Percentiles rank a stretch among this genome's conserved stretches.
Evolutionary conservation across 2,797 vertebrate genomes (phyloP).

Genomic region (Champsocephalus esox): DNA sequence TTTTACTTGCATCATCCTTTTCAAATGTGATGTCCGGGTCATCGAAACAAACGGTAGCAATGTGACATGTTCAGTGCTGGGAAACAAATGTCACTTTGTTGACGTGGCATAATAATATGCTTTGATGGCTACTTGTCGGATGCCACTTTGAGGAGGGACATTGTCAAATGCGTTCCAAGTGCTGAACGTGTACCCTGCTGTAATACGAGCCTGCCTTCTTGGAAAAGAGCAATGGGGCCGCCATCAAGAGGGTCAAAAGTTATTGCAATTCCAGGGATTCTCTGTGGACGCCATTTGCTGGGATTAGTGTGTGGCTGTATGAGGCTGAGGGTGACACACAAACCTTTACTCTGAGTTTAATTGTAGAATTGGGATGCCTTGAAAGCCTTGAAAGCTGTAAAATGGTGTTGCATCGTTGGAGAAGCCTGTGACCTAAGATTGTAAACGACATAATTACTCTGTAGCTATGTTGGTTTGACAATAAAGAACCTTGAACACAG

Average conservation of each 20-base stretch:
- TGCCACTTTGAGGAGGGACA: conserved; percentile 37
- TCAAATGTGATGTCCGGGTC: conserved; percentile 24
- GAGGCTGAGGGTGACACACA: conserved; percentile 26
- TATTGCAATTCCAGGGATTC: conserved; percentile 58
- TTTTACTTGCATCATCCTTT: conserved; percentile 4
- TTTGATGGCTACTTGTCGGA: conserved; percentile 58
- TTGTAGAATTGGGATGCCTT: conserved; percentile 14
- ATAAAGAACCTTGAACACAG: neutral
- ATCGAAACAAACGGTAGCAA: conserved; percentile 20
- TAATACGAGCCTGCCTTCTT: conserved; percentile 49
- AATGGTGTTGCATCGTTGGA: no score
- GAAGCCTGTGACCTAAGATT: no score
- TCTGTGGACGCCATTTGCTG: conserved; percentile 36
- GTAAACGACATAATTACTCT: no score
- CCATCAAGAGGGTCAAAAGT: conserved; percentile 41
- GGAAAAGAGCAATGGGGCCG: conserved; percentile 30
- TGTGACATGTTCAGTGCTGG: conserved; percentile 30
- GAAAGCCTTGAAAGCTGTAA: neutral
- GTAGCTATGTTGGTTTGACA: no score
- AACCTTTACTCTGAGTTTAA: conserved; percentile 27
- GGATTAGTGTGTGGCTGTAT: conserved; percentile 42
- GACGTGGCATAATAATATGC: conserved; percentile 42
- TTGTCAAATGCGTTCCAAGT: conserved; percentile 42
- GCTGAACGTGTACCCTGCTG: conserved; percentile 30
- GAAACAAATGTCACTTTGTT: conserved; percentile 24